Conservation (phyloP, 2,888 invertebrate species). For the Parnassius orleans region DNA sequence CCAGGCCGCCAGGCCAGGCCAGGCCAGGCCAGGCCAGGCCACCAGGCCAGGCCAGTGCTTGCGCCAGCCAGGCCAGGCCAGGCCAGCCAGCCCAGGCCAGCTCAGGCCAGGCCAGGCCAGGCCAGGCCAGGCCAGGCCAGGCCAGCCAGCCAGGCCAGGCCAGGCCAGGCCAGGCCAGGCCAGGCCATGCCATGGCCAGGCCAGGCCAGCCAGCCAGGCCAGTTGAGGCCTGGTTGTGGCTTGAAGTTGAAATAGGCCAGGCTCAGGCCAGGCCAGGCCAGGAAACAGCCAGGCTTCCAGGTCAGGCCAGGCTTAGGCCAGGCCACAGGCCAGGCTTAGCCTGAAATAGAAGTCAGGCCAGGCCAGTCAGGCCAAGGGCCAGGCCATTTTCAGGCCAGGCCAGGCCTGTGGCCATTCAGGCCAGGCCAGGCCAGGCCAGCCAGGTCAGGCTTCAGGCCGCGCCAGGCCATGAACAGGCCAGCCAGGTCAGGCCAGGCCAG, state of each 20-base stretch:
- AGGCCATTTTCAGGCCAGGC: constrained; percentile 33
- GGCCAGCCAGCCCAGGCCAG: constrained; percentile 18
- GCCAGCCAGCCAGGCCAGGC: too few relatives aligned
- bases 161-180: too few relatives aligned
- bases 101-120: constrained; percentile 18
- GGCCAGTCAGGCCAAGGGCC: too few relatives aligned
- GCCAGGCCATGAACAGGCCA: constrained; percentile 35
- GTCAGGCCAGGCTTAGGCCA: constrained; percentile 25
- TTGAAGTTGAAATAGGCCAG: too few relatives aligned
- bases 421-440: constrained; percentile 33
- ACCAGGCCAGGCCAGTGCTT: not conserved
- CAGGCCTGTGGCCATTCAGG: constrained; percentile 33
- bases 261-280: constrained; percentile 34
- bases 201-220: too few relatives aligned
- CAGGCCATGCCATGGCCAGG: too few relatives aligned
- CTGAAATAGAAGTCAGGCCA: too few relatives aligned
- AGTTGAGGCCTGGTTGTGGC: constrained; percentile 27
- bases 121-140: constrained; percentile 25
- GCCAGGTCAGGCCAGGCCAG: constrained; percentile 33
- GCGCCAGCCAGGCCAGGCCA: constrained; percentile 3
- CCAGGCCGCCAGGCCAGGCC: too few relatives aligned
- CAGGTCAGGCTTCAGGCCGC: constrained; percentile 37
- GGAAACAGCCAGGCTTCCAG: constrained; percentile 37
- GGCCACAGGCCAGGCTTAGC: constrained; percentile 28
- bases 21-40: constrained; percentile 22